Evolutionary conservation across 2,113 vertebrate genomes (phyloP), one percentile per base, ranked within the genome.

Genomic region (Psittacula cyanocephala): DNA sequence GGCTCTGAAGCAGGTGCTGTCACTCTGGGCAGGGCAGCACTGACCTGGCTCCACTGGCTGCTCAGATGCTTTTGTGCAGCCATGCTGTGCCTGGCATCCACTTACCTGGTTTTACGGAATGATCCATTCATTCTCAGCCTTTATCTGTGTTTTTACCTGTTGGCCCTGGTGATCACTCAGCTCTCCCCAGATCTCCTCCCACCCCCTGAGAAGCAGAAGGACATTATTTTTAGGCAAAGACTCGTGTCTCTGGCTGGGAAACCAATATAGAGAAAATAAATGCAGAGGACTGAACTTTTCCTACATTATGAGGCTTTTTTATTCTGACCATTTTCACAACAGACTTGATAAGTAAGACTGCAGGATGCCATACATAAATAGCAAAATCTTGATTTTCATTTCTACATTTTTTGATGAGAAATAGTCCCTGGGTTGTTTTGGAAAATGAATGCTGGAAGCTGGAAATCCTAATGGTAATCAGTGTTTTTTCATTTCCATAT

Each of bases 391-490:
- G 65, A 92, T 95, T 93, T 94, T 96, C 43, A 81, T 76, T 84
- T 84, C 27, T 91, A 52, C 17, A 16, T 33, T 31, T 79, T 88
- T 88, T 35, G 0, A 62, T 75, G 43, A 86, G 76, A 91, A 94
- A 84, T 78, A 95, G 77, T 94, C 80, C 47, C 76, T 84, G 77
- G 52, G 83, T 91, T 93, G 83, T 88, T 96, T 79, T 87, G 74
- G 65, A 75, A 93, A 93, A 94, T 55, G 62, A 86, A 92, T 60
- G 69, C 65, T 85, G 70, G 91, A 92, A 95, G 70, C 62, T 95
- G 86, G 89, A 95, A 95, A 89, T 85, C 93, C 89, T 89, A 76
- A 78, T 95, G 93, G 74, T 86, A 92, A 95, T 92, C 86, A 81
- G 80, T 89, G 65, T 79, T 79, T 87, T 93, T 95, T 79, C 62